Evolutionary conservation across 64 coral and sea anemone genomes (phyloP), one percentile per base, ranked within the genome.

Genomic region (Exaiptasia diaphana): DNA sequence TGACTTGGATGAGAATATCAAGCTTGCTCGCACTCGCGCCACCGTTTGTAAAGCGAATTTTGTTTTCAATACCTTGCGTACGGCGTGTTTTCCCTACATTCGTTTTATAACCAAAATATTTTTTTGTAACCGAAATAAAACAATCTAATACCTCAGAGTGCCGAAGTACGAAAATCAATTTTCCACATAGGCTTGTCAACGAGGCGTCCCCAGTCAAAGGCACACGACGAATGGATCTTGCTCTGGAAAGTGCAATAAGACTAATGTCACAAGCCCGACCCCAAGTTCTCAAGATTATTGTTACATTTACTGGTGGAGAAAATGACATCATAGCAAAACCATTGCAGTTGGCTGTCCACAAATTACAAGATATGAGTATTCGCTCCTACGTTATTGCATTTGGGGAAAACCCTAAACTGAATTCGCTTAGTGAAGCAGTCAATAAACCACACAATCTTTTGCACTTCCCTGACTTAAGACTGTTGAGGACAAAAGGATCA

Each of bases 171-270:
- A n/a, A n/a, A n/a, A n/a, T n/a, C n/a, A n/a, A n/a, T 3, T 63
- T 63, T 55, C 9, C 13, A 33, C 38, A 73, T 13, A 73, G 56
- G 44, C 24, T 69, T 4, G 61, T 93, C 14, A 85, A 87, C 40
- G 48, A 76, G 20, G 73, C 80, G 13, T n/a, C 40, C 13, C 81
- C 57, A 23, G 50, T 72, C 22, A 45, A 40, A 6, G 85, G 86
- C 5, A 61, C 61, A 53, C 56, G 78, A 12, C 81, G 85, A 72
- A 88, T 93, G 64, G 91, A 93, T 58, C 58, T 57, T n/a, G 85
- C 91, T 12, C 41, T 93, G 15, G 71, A 83, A 49, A 29, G 40
- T n/a, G 91, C 78, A 10, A 45, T 61, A 41, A 41, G 62, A 6
- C 43, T 61, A 20, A 36, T 93, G 27, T 20, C 49, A 38, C 41